Base-by-base conservation (phyloP, 2,797 vertebrate species). In the Pipistrellus kuhlii region DNA sequence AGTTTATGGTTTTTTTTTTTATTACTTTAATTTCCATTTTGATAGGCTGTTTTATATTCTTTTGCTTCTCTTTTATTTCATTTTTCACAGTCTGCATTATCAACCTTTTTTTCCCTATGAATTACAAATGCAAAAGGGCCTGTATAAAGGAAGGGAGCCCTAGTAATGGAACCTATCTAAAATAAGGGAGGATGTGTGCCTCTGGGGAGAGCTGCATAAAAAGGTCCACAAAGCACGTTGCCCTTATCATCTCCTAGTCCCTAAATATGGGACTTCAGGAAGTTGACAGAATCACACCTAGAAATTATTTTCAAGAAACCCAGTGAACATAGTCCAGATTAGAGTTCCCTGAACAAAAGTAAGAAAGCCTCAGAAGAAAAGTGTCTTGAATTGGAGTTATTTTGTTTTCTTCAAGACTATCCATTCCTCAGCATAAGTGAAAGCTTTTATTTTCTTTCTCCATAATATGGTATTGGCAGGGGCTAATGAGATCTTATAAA, bases 371-470 rank as follows among this genome's bases (percentile, higher is more conserved):
- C n/a, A 69, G 55, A 94, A 64, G 25, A 38, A 92, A 91, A 91
- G 2, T 6, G 62, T 84, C 35, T 51, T 76, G 17, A 12, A 48
- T 71, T 69, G 48, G 32, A 35, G 7, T 92, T 90, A 41, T 71
- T 23, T 35, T 87, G 2, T 78, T 90, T 80, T 78, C 10, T 87
- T 88, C 41, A 62, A 73, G 53, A 55, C 46, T 18, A 27, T 69
- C 32, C 25, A 82, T 51, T 85, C 41, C 53, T 92, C 53, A 68
- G 48, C 80, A 69, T 75, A 94, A 81, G 41, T 87, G 44, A 88
- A 90, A 91, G 17, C 23, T 85, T 55, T 84, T 38, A 7, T 62
- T 46, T 77, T 85, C 51, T 69, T 96, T 94, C 35, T 94, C 32
- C 14, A 12, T 94, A 30, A 85, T 38, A 20, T 76, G n/a, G 64